Percentiles rank a stretch among this genome's conserved stretches.
These are phyloP conservation scores for Papilio elwesi DNA, from an alignment of 2,888 invertebrate species.

Conservation along the genomic window DNA sequence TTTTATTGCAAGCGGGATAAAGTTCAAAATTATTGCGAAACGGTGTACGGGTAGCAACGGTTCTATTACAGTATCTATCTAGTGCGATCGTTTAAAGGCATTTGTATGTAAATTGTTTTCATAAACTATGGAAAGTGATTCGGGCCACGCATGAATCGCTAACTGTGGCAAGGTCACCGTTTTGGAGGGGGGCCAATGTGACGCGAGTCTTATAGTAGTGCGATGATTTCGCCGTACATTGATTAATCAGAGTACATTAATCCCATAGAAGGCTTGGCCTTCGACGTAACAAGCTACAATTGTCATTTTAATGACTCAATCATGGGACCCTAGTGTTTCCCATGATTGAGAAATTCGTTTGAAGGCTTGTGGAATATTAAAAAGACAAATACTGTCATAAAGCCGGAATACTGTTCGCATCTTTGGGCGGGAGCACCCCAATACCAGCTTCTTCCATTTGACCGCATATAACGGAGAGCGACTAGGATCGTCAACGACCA, in stretches of 20 bases:
- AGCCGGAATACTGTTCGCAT: too few species aligned
- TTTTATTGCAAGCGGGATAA: neutral
- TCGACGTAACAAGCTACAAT: slow-evolving; percentile 50
- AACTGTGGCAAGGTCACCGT: slow-evolving; percentile 66
- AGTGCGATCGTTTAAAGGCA: slow-evolving; percentile 56
- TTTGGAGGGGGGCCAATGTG: slow-evolving; percentile 67
- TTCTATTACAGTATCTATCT: slow-evolving; percentile 44
- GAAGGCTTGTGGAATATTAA: neutral
- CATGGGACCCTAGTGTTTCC: slow-evolving; percentile 35
- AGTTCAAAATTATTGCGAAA: slow-evolving; percentile 41
- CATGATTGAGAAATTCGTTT: slow-evolving; percentile 4
- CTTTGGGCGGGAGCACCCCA: too few species aligned
- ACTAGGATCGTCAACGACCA: too few species aligned
- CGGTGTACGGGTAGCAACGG: slow-evolving; percentile 1
- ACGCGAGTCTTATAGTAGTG: slow-evolving; percentile 9
- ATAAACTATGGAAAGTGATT: slow-evolving; percentile 64
- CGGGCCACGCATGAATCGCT: slow-evolving; percentile 58
- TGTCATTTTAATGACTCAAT: slow-evolving; percentile 41
- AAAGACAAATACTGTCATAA: too few species aligned
- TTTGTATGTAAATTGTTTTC: slow-evolving; percentile 70
- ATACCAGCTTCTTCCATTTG: too few species aligned
- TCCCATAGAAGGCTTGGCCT: slow-evolving; percentile 54
- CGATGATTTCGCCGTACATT: slow-evolving; percentile 53
- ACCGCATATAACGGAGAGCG: too few species aligned
- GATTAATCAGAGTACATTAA: slow-evolving; percentile 56